phyloP scores from a whole-genome alignment of 2,888 invertebrate species.

The Eilema caniola region DNA sequence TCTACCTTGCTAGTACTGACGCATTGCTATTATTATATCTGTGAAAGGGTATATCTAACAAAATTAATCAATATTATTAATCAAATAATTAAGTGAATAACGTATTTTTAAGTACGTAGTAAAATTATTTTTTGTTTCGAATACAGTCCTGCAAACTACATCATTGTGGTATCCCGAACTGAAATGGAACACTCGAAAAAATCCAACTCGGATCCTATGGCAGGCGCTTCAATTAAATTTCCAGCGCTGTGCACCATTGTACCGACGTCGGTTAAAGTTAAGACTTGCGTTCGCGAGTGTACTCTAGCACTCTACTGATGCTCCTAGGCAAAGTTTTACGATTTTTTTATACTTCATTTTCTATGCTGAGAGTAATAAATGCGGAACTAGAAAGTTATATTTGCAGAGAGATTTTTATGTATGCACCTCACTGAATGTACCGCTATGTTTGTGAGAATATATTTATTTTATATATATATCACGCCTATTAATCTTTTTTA shows the following conservation, averaged over 20 bases:
- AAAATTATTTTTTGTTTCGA: neutral
- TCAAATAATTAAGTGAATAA: too few relatives aligned
- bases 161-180: slow-evolving; percentile 18
- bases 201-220: slow-evolving; percentile 33
- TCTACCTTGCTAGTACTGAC: neutral
- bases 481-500: too few relatives aligned
- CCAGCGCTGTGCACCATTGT: slow-evolving; percentile 52
- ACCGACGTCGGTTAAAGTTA: slow-evolving; percentile 48
- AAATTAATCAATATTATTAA: too few relatives aligned
- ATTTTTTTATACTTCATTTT: slow-evolving; percentile 29
- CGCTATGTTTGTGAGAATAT: neutral
- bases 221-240: slow-evolving; percentile 53
- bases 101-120: too few relatives aligned
- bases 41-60: too few relatives aligned
- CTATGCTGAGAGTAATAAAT: slow-evolving; percentile 35
- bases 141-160: slow-evolving; percentile 20
- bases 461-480: neutral
- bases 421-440: neutral
- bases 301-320: slow-evolving; percentile 45
- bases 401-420: slow-evolving; percentile 17
- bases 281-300: slow-evolving; percentile 50
- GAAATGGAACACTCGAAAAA: slow-evolving; percentile 39
- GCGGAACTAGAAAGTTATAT: slow-evolving; percentile 29
- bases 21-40: too few relatives aligned
- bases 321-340: slow-evolving; percentile 40